These are phyloP conservation scores for Crepidodera aurea DNA, from an alignment of 2,888 invertebrate species.

Conservation along the genomic window DNA sequence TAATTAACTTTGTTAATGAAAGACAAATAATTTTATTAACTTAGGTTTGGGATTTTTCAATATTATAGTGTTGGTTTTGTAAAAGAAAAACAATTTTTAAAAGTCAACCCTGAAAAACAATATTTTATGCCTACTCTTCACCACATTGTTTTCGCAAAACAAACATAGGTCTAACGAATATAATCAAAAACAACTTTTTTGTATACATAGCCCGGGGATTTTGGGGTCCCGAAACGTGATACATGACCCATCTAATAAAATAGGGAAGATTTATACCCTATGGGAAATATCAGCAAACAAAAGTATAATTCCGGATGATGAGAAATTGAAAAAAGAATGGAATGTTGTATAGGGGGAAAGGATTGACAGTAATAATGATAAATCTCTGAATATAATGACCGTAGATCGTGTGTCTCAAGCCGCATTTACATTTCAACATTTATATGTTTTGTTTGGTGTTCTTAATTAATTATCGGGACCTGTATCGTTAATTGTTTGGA, in stretches of 20 bases:
- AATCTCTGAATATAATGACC: neutral
- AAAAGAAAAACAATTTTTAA: no score
- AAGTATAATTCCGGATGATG: conserved; percentile 30
- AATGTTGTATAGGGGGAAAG: neutral
- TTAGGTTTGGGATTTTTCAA: no score
- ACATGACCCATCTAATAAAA: conserved; percentile 31
- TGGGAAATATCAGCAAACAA: conserved; percentile 36
- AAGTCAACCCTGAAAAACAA: neutral
- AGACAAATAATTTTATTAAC: no score
- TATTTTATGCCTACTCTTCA: conserved; percentile 9
- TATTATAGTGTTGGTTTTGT: no score
- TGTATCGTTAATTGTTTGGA: no score
- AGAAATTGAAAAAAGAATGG: conserved; percentile 33
- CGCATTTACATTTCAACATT: no score
- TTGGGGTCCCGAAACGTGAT: conserved; percentile 16
- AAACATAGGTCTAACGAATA: conserved; percentile 19
- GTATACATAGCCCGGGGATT: conserved; percentile 13
- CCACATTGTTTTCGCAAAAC: conserved; percentile 26
- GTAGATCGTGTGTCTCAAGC: no score
- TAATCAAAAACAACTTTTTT: conserved; percentile 28
- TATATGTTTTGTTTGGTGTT: no score
- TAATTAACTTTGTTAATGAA: no score
- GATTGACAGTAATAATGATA: conserved; percentile 7
- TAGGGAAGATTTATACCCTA: conserved; percentile 31
- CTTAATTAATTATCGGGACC: no score